Percentiles rank a stretch among this genome's conserved stretches.
These are phyloP conservation scores for Notiomystis cincta DNA, from an alignment of 2,113 vertebrate genomes.

Conservation along the genomic window DNA sequence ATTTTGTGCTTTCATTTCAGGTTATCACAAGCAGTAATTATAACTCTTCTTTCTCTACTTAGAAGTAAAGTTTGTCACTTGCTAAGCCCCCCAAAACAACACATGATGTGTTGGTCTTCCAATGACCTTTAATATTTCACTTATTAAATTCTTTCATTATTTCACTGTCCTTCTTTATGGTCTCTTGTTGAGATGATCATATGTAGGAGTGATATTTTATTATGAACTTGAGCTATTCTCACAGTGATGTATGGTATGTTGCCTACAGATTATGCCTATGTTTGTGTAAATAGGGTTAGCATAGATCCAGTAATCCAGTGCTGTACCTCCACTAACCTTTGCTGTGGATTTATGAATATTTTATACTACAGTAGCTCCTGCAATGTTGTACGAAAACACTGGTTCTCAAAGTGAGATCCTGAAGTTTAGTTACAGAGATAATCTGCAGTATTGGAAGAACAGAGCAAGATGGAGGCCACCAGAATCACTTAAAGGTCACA, in stretches of 20 bases:
- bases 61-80: background rate
- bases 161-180: background rate
- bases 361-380: background rate
- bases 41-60: background rate
- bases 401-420: background rate
- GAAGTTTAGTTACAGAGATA: background rate
- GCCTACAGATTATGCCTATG: background rate
- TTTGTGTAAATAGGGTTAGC: constrained; percentile 27
- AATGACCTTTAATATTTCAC: background rate
- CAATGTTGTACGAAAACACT: background rate
- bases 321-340: background rate
- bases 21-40: background rate
- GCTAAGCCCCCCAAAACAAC: background rate
- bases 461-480: background rate
- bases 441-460: background rate
- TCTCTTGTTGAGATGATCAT: background rate
- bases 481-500: background rate
- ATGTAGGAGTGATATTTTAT: background rate
- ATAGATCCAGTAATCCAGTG: background rate
- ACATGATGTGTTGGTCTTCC: background rate
- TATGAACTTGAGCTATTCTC: background rate
- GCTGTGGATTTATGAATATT: constrained; percentile 1
- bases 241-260: background rate
- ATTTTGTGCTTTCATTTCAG: background rate
- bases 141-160: background rate